Evolutionary conservation across 64 coral and sea anemone genomes (phyloP).

Genomic region (Pocillopora verrucosa): DNA sequence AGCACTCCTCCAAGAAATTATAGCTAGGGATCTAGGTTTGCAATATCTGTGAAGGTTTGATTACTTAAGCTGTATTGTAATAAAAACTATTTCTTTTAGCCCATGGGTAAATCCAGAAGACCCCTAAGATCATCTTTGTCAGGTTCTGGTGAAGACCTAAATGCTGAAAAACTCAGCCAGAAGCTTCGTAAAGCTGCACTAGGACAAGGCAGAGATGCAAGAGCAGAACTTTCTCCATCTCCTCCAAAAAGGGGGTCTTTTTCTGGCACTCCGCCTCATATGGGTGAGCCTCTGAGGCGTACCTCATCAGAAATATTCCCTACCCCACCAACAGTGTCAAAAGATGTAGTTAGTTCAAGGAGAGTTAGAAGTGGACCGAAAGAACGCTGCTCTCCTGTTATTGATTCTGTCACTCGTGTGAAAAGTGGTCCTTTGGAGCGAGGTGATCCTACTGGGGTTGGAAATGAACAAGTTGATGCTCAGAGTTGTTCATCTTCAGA

Average conservation of each 20-base stretch:
- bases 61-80: neutral
- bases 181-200: slow-evolving; percentile 12
- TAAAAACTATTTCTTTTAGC: slow-evolving; percentile 3
- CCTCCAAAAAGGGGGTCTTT: slow-evolving; percentile 69
- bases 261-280: slow-evolving; percentile 33
- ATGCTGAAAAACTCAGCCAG: slow-evolving; percentile 36
- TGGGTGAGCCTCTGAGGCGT: slow-evolving; percentile 12
- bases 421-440: slow-evolving; percentile 40
- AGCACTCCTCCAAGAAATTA: no score
- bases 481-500: slow-evolving; percentile 16
- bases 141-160: slow-evolving; percentile 22
- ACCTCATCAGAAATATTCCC: slow-evolving; percentile 65
- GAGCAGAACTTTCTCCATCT: slow-evolving; percentile 59
- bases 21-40: neutral
- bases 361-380: slow-evolving; percentile 91
- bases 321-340: slow-evolving; percentile 50
- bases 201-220: slow-evolving; percentile 1
- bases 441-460: neutral
- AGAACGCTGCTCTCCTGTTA: slow-evolving; percentile 61
- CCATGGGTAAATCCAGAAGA: slow-evolving; percentile 43
- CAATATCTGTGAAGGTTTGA: neutral
- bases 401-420: slow-evolving; percentile 31
- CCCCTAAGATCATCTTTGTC: slow-evolving; percentile 36
- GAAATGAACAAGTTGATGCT: neutral
- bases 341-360: slow-evolving; percentile 47